Conservation (phyloP, 2,888 invertebrate genomes). For the Nymphalis urticae region DNA sequence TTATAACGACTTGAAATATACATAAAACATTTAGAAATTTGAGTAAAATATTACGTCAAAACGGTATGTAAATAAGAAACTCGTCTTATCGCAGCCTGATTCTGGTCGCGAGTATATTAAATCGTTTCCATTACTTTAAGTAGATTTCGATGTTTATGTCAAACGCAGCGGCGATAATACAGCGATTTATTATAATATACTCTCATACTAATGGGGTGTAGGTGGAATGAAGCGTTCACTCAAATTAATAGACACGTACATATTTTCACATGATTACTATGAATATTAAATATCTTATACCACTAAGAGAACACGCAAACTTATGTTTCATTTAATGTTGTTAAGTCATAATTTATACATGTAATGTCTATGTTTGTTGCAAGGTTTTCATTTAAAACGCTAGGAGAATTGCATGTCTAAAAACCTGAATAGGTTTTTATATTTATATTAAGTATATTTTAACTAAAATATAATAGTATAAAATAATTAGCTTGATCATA, state of each 20-base stretch:
- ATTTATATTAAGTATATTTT: too few species aligned
- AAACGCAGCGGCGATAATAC: conserved; percentile 74
- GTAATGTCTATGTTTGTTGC: too few species aligned
- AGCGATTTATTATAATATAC: conserved; percentile 77
- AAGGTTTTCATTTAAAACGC: too few species aligned
- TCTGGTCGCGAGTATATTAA: conserved; percentile 59
- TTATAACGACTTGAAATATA: conserved; percentile 2
- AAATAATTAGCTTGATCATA: too few species aligned
- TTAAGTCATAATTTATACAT: too few species aligned
- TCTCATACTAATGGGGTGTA: conserved; percentile 64
- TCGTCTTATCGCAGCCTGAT: conserved; percentile 66
- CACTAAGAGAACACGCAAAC: neutral
- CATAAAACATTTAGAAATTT: conserved; percentile 18
- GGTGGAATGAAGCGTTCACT: conserved; percentile 48
- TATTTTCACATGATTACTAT: conserved; percentile 9
- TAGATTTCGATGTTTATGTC: conserved; percentile 80
- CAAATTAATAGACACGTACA: conserved; percentile 17
- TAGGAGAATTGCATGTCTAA: neutral
- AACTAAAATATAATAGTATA: too few species aligned
- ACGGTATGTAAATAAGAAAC: conserved; percentile 45
- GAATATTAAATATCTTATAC: conserved; percentile 1
- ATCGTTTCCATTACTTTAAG: conserved; percentile 79
- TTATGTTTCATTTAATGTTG: neutral
- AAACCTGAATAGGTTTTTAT: too few species aligned
- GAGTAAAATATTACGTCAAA: conserved; percentile 37